Percentiles rank a stretch among this genome's conserved stretches.
Conservation (phyloP, 2,113 vertebrate genomes). For the Saguinus imperator region DNA sequence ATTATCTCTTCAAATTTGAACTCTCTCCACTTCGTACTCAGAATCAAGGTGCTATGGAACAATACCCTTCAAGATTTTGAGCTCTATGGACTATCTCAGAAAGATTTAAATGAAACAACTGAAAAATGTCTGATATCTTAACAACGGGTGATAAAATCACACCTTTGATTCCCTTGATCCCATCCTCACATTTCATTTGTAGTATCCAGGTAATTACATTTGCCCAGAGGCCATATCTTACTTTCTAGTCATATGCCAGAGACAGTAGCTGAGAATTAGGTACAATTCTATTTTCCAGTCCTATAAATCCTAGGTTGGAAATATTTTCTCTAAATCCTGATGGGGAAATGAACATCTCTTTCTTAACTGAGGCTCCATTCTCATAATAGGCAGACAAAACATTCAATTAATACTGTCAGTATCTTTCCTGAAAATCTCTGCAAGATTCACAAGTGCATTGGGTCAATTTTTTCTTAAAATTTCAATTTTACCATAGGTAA, state of each 20-base stretch:
- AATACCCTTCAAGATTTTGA: neutral
- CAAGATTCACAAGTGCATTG: neutral
- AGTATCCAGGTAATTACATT: neutral
- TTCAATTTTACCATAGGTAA: neutral
- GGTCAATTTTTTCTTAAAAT: neutral
- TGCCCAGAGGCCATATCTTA: neutral
- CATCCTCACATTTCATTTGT: neutral
- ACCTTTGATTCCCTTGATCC: neutral
- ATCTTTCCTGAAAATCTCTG: neutral
- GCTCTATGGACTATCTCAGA: neutral
- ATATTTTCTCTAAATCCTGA: constrained; percentile 4
- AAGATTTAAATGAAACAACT: neutral
- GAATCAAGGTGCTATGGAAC: neutral
- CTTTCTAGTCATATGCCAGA: neutral
- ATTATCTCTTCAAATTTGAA: neutral
- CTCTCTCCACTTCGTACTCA: neutral
- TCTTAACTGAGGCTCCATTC: constrained; percentile 34
- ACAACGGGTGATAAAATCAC: neutral
- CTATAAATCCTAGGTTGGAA: neutral
- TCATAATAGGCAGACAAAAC: neutral
- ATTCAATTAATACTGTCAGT: constrained; percentile 19
- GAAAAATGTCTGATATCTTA: neutral
- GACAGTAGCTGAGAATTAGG: neutral
- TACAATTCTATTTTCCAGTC: neutral
- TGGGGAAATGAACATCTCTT: neutral